phyloP scores from a whole-genome alignment of 2,797 vertebrate genomes.

The Falco columbarius region DNA sequence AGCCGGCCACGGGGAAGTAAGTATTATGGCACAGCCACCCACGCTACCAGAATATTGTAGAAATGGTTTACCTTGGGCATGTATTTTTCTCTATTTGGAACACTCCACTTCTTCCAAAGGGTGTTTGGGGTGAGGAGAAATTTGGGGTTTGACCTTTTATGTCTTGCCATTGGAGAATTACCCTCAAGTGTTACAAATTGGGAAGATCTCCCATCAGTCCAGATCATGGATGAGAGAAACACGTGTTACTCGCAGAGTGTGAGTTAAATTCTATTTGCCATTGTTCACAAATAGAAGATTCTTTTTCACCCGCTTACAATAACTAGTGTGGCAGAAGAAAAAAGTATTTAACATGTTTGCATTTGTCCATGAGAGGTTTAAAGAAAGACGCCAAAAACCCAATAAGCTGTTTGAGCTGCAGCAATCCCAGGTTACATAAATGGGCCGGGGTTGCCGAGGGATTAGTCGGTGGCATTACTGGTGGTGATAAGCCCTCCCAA shows the following conservation, averaged over 20 bases:
- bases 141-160: neutral
- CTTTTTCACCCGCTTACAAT: neutral
- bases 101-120: neutral
- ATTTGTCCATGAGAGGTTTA: constrained; percentile 15
- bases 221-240: neutral
- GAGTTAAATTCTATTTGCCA: neutral
- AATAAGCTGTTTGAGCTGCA: constrained; percentile 44
- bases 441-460: neutral
- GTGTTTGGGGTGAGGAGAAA: neutral
- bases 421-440: constrained; percentile 54
- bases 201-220: neutral
- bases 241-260: accelerated
- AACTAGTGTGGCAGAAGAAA: neutral
- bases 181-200: neutral
- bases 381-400: neutral
- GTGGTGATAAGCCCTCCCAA: neutral
- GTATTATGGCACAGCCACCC: neutral
- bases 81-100: neutral
- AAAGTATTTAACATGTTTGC: neutral
- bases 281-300: neutral
- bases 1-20: neutral
- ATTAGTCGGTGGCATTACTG: constrained; percentile 30
- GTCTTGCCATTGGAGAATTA: neutral
- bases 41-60: neutral
- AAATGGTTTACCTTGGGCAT: neutral